Base-by-base conservation (phyloP, 2,888 invertebrate species). In the Creontiades dilutus region DNA sequence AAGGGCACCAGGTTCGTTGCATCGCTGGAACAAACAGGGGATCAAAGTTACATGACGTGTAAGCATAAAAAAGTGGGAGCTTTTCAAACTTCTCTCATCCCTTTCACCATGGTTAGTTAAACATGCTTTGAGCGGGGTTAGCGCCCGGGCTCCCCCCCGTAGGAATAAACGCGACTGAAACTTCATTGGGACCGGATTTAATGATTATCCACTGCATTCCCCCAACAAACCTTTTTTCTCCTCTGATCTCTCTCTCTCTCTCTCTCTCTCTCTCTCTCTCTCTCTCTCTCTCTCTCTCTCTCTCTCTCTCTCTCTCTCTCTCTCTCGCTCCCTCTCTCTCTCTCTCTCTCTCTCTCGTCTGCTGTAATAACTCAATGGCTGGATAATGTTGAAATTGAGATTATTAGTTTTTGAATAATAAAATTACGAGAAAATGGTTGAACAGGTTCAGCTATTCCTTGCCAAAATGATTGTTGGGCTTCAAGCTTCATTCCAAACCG, bases 41-140 rank as follows among this genome's bases (percentile, higher is more conserved):
- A 68, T 68, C 68, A 68, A 68, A 68, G 68, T 68, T 68, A 68
- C 68, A 68, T 68, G 68, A 68, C 68, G 68, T 68, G 68, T 68
- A 68, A 68, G 68, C 23, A 68, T 68, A 68, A 68, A 68, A 37
- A 68, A 68, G 68, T 23, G 11, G n/a, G 68, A 23, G 68, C 68
- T 68, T 68, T 68, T 68, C 27, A 68, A 68, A 68, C 68, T 68
- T 23, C 23, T 68, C 68, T 68, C 68, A 23, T 68, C 68, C 68
- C 68, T 68, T 27, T 27, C 11, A 12, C 68, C 12, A 68, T 68
- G 68, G 68, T 68, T 68, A 68, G 68, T 68, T 68, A 68, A 68
- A 68, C 68, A 68, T 68, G 68, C 68, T 68, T 68, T 68, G 68
- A 68, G 68, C 68, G 68, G 68, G 68, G 68, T 68, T 68, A 23